These are phyloP conservation scores for Steatornis caripensis DNA, from an alignment of 2,113 vertebrate genomes.

Conservation along the genomic window DNA sequence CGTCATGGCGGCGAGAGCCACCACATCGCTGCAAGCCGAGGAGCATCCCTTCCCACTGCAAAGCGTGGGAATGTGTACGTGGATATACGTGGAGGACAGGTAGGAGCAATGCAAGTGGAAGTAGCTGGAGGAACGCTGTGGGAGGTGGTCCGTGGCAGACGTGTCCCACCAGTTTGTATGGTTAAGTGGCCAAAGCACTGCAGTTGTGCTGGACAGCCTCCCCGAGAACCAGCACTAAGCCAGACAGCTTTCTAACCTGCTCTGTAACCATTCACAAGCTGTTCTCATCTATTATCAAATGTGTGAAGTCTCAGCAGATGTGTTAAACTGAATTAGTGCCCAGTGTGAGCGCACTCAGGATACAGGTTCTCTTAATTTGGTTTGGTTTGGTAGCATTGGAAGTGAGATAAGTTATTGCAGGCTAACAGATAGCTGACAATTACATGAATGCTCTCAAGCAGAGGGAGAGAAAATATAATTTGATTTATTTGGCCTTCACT, in stretches of 20 bases:
- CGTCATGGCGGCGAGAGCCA: not conserved
- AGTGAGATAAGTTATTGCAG: not conserved
- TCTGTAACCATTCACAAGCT: not conserved
- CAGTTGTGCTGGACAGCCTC: not conserved
- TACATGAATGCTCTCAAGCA: not conserved
- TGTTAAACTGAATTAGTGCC: not conserved
- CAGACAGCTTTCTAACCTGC: not conserved
- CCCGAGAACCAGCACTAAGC: not conserved
- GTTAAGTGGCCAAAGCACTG: not conserved
- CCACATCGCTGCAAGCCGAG: fast-evolving
- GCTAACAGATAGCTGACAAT: not conserved
- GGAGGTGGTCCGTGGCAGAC: not conserved
- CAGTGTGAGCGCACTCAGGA: not conserved
- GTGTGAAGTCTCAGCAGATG: not conserved
- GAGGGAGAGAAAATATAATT: not conserved
- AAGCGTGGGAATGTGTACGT: too few species aligned
- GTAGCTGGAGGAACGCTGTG: fast-evolving
- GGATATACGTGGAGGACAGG: fast-evolving
- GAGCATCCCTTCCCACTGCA: not conserved
- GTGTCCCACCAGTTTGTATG: not conserved
- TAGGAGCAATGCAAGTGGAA: not conserved
- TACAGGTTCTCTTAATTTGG: not conserved
- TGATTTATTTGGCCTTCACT: not conserved
- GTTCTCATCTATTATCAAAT: not conserved
- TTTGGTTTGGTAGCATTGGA: not conserved